Conservation (phyloP, 2,888 invertebrate genomes). For the Sepioteuthis lessoniana region DNA sequence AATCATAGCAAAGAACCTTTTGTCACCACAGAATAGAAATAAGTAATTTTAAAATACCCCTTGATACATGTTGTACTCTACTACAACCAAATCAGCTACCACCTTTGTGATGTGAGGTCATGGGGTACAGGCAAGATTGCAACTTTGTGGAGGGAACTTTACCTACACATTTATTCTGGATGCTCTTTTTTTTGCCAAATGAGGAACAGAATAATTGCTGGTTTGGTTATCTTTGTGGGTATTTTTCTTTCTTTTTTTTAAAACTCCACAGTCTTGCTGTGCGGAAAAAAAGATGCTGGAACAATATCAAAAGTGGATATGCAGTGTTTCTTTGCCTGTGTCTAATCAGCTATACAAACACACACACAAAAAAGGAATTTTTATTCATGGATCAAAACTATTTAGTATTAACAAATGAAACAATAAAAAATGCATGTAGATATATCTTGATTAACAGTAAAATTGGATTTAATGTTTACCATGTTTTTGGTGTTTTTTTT, state of each 20-base stretch:
- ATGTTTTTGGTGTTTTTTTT: not conserved
- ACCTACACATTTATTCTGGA: not conserved
- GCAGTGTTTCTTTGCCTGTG: slow-evolving; percentile 7
- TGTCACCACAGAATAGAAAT: not conserved
- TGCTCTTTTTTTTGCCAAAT: not conserved
- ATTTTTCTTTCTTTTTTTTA: not conserved
- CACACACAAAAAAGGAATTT: not conserved
- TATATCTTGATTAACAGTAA: slow-evolving; percentile 11
- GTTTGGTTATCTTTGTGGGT: not conserved
- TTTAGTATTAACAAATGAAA: slow-evolving; percentile 24
- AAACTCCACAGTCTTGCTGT: not conserved
- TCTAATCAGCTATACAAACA: not conserved
- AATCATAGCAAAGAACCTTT: not conserved
- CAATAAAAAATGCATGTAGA: not conserved
- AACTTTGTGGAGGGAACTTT: not conserved
- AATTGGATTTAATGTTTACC: not conserved
- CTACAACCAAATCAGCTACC: not conserved
- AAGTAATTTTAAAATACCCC: not conserved
- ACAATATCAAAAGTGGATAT: not conserved
- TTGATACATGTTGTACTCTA: not conserved
- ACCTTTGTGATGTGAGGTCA: not conserved
- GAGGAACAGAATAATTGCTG: not conserved
- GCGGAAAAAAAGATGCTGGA: not conserved
- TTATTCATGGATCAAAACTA: not conserved
- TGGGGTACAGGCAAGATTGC: not conserved